These are phyloP conservation scores for Petrocephalus schoutedeni DNA, from an alignment of 2,797 vertebrate genomes.

Conservation along the genomic window DNA sequence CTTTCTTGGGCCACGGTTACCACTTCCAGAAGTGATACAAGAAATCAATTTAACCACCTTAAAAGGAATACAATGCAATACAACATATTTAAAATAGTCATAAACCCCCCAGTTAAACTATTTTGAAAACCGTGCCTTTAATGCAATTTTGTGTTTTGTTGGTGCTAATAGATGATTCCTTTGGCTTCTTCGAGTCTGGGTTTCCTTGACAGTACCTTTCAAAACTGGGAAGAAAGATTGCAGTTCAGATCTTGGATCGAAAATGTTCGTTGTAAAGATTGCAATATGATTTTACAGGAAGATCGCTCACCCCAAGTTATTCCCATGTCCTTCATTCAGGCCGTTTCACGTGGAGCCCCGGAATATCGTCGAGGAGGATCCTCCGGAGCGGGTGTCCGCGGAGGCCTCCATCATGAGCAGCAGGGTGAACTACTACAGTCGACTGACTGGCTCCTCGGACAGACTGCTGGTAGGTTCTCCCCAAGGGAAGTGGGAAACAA, in stretches of 20 bases:
- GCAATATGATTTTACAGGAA: background rate
- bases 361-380: conserved; percentile 69
- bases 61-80: background rate
- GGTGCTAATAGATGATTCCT: background rate
- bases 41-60: background rate
- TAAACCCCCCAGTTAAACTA: no score
- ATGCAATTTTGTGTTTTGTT: background rate
- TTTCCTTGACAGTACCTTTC: background rate
- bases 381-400: conserved; percentile 72
- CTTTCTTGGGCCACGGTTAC: background rate
- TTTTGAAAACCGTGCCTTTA: background rate
- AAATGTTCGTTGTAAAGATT: background rate
- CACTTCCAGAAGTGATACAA: background rate
- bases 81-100: background rate
- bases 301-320: background rate
- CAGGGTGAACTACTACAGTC: conserved; percentile 86
- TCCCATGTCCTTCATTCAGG: conserved; percentile 56
- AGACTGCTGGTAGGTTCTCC: conserved; percentile 71
- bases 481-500: background rate
- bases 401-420: conserved; percentile 87
- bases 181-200: background rate
- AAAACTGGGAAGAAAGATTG: background rate
- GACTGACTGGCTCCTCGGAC: conserved; percentile 75
- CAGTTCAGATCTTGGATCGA: background rate
- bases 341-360: conserved; percentile 87